Evolutionary conservation across 2,113 vertebrate species (phyloP).

Genomic region (Corythoichthys haematopterus): DNA sequence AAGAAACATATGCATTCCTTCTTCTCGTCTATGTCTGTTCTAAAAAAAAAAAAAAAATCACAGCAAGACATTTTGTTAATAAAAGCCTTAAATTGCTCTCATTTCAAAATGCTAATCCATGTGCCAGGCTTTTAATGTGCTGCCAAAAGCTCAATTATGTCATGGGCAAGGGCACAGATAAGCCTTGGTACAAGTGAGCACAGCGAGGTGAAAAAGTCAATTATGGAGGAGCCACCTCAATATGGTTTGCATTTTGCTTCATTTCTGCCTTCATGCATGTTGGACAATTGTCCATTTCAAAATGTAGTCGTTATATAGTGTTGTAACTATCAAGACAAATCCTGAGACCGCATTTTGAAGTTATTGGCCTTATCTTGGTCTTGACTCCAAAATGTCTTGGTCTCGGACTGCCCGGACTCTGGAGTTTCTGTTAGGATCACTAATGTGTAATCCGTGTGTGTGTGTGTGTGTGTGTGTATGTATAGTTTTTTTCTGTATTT

Average conservation of each 20-base stretch:
- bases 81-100: conserved; percentile 47
- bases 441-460: too few species aligned
- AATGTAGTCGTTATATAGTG: conserved; percentile 18
- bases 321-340: not conserved
- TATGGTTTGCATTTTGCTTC: conserved; percentile 53
- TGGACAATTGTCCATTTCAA: conserved; percentile 42
- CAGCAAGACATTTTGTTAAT: conserved; percentile 36
- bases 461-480: too few species aligned
- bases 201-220: conserved; percentile 53
- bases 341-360: too few species aligned
- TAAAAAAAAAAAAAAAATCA: conserved; percentile 6
- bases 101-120: conserved; percentile 59
- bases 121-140: conserved; percentile 37
- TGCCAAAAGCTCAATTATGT: conserved; percentile 62
- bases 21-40: conserved; percentile 34
- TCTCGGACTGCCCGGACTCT: too few species aligned
- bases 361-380: too few species aligned
- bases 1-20: conserved; percentile 52
- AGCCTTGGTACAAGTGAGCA: conserved; percentile 57
- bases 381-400: too few species aligned
- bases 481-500: too few species aligned
- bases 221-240: conserved; percentile 44
- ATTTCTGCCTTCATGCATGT: conserved; percentile 41
- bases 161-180: conserved; percentile 60
- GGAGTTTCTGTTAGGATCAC: too few species aligned